Conservation (phyloP, 2,888 invertebrate species). For the Pristionchus exspectatus region DNA sequence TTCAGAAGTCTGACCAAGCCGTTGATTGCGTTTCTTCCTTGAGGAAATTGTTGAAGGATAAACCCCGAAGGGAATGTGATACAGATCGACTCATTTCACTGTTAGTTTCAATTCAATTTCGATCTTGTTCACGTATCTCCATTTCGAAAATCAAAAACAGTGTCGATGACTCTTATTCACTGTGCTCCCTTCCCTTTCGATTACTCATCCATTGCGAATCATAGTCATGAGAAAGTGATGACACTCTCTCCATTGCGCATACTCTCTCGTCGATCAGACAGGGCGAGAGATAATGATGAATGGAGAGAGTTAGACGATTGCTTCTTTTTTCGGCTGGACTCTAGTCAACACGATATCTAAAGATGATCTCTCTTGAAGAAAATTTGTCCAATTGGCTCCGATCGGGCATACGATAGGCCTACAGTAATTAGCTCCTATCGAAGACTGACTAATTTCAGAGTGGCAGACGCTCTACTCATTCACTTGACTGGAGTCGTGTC, state of each 20-base stretch:
- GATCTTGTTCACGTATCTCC: neutral
- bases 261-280: neutral
- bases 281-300: neutral
- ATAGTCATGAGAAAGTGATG: neutral
- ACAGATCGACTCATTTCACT: slow-evolving; percentile 54
- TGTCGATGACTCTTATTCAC: neutral
- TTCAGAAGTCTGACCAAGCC: slow-evolving; percentile 48
- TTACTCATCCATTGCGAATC: neutral
- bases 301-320: too few relatives aligned
- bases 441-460: neutral
- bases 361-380: neutral
- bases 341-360: neutral
- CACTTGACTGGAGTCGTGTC: slow-evolving; percentile 49
- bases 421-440: neutral
- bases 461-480: slow-evolving; percentile 54
- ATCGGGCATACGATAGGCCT: neutral
- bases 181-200: neutral
- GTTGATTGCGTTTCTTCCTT: slow-evolving; percentile 29
- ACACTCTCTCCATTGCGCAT: neutral
- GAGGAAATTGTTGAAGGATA: slow-evolving; percentile 39
- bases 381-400: neutral
- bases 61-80: slow-evolving; percentile 52
- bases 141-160: neutral
- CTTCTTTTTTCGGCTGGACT: neutral
- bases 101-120: slow-evolving; percentile 5